Evolutionary conservation across 2,888 invertebrate species (phyloP).

Genomic region (Cephus runcator): DNA sequence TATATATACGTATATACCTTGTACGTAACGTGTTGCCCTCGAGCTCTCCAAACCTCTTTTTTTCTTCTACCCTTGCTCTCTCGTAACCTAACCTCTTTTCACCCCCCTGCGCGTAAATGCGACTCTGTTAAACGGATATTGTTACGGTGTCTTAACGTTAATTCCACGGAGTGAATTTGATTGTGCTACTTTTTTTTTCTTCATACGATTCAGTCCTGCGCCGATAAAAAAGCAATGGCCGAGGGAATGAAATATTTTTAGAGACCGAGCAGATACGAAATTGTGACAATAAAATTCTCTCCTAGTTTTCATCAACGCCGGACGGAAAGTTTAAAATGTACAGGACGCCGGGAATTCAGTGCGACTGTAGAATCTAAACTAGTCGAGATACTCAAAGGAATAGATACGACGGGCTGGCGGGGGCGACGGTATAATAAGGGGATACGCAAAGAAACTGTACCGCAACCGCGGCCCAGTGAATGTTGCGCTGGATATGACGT

Average conservation of each 20-base stretch:
- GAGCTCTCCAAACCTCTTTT: not conserved
- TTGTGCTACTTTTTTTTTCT: not conserved
- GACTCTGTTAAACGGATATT: not conserved
- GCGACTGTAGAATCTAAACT: not conserved
- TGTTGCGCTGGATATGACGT: not conserved
- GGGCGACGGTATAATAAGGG: slow-evolving; percentile 20
- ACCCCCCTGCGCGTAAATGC: not conserved
- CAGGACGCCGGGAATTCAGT: not conserved
- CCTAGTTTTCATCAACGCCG: not conserved
- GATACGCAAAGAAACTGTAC: slow-evolving; percentile 24
- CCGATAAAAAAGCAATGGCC: no score
- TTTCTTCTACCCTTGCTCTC: not conserved
- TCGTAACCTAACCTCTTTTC: not conserved
- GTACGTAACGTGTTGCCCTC: not conserved
- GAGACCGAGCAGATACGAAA: not conserved
- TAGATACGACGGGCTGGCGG: not conserved
- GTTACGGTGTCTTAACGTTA: not conserved
- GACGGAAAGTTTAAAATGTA: not conserved
- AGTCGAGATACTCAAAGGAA: not conserved
- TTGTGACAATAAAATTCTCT: not conserved
- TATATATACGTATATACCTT: not conserved
- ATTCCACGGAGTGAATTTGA: not conserved
- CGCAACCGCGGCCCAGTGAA: not conserved
- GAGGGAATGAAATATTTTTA: not conserved
- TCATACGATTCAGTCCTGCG: not conserved